A percentile compares a stretch with the other conserved stretches of the same genome.
Evolutionary conservation across 2,797 vertebrate genomes (phyloP).

Genomic region (Calcarius lapponicus): DNA sequence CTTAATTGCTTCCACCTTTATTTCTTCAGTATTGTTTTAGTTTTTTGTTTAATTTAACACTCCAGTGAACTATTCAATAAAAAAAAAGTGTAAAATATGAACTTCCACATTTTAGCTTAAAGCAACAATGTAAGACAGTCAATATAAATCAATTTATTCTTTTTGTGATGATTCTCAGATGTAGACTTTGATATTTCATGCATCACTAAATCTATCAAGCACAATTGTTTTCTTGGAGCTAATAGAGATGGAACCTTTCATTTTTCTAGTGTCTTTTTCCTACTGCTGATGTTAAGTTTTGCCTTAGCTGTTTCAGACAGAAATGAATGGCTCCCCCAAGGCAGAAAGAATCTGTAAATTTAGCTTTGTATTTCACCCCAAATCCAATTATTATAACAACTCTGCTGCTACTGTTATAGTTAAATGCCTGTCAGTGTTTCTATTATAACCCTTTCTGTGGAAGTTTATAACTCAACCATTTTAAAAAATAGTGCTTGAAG

Average conservation of each 20-base stretch:
- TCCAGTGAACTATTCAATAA: slow-evolving; percentile 27
- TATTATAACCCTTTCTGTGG: slow-evolving; percentile 27
- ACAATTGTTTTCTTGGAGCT: slow-evolving; percentile 24
- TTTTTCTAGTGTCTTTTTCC: slow-evolving; percentile 33
- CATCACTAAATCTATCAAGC: slow-evolving; percentile 42
- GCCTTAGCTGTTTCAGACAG: slow-evolving; percentile 33
- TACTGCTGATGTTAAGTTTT: slow-evolving; percentile 6
- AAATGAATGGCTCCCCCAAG: slow-evolving; percentile 46
- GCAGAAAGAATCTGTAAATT: slow-evolving; percentile 38
- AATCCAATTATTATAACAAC: slow-evolving; percentile 60
- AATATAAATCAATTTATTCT: slow-evolving; percentile 29
- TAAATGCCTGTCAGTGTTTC: slow-evolving; percentile 60
- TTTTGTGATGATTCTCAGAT: slow-evolving; percentile 16
- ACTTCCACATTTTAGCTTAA: slow-evolving; percentile 36
- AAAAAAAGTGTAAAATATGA: background rate
- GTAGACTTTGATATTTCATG: slow-evolving; percentile 27
- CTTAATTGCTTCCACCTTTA: slow-evolving; percentile 56
- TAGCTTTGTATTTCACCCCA: slow-evolving; percentile 34
- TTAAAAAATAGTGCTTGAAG: background rate
- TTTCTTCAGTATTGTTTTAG: background rate
- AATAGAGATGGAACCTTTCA: background rate
- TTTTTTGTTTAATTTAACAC: slow-evolving; percentile 61
- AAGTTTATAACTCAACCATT: slow-evolving; percentile 32
- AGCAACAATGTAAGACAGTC: slow-evolving; percentile 48
- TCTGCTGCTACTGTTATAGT: slow-evolving; percentile 35